Evolutionary conservation across 2,797 vertebrate species (phyloP), one percentile per base, ranked within the genome.

Genomic region (Remorina albescens): DNA sequence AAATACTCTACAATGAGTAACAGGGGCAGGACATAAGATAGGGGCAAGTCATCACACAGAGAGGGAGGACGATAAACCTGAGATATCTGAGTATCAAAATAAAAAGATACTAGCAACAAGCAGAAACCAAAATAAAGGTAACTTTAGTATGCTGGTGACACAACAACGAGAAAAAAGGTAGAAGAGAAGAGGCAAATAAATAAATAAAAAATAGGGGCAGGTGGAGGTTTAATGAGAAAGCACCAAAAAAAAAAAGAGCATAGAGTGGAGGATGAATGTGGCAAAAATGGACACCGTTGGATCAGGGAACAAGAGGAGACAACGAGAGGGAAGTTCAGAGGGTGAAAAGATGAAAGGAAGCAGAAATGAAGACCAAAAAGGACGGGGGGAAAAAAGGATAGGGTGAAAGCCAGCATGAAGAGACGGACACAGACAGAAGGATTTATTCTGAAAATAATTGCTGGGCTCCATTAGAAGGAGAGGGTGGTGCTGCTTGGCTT

Each of bases 401-500:
- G n/a, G 26, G 26, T 23, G 32, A 65, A 23, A 50, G 54, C 0
- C 13, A 58, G 47, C 23, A 49, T 55, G 36, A 30, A 49, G 36
- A 68, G 47, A 60, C 11, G 8, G 60, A 57, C 53, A 42, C 4
- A 7, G 10, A 2, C 47, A 76, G 54, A 23, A 23, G 47, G 61
- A 83, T 82, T 86, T 78, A 78, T 83, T 82, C 51, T 65, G 61
- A 50, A 71, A 60, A 68, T 78, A 84, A 82, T 76, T 54, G 47
- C 49, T 0, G 8, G 37, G 67, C 54, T 80, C 71, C 83, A 85
- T 86, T 70, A 76, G 59, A 51, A 8, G 62, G 25, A 56, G 59
- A 76, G 21, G 39, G 57, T n/a, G 30, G 63, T 23, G 54, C 55
- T 28, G 26, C 57, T 51, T 50, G 68, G 69, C 80, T 83, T 86